These are phyloP conservation scores for Neomorphus geoffroyi DNA, from an alignment of 2,797 vertebrate species.

Conservation along the genomic window DNA sequence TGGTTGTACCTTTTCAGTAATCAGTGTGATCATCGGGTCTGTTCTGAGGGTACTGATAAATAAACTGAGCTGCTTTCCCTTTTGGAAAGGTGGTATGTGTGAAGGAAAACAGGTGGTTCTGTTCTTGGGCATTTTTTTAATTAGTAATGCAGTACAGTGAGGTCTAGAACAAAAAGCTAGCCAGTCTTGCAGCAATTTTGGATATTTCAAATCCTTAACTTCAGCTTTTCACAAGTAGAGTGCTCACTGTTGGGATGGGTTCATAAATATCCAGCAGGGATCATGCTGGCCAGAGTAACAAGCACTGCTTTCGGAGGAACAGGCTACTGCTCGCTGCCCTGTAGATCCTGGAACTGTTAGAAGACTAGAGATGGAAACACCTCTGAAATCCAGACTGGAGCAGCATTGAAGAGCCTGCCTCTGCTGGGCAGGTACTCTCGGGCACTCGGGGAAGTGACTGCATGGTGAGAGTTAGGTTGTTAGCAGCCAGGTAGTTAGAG, in stretches of 20 bases:
- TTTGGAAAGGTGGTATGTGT: background rate
- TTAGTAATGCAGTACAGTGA: background rate
- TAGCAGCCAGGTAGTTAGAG: background rate
- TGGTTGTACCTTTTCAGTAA: background rate
- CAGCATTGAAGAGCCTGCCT: background rate
- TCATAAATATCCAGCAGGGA: background rate
- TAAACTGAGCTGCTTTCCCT: background rate
- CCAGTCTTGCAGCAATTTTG: background rate
- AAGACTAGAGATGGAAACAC: background rate
- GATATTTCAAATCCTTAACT: background rate
- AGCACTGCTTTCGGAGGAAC: background rate
- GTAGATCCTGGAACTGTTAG: background rate
- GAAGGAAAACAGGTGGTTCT: background rate
- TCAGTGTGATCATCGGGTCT: background rate
- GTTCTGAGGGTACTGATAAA: background rate
- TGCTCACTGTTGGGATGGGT: background rate
- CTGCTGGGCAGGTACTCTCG: background rate
- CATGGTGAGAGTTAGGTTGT: background rate
- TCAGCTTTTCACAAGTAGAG: background rate
- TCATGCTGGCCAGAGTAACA: background rate
- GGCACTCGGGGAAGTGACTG: background rate
- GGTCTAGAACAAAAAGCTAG: background rate
- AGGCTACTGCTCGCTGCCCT: background rate
- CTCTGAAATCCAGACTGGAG: background rate
- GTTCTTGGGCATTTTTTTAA: background rate